phyloP scores from a whole-genome alignment of 2,113 vertebrate species.

The Ciconia maguari region DNA sequence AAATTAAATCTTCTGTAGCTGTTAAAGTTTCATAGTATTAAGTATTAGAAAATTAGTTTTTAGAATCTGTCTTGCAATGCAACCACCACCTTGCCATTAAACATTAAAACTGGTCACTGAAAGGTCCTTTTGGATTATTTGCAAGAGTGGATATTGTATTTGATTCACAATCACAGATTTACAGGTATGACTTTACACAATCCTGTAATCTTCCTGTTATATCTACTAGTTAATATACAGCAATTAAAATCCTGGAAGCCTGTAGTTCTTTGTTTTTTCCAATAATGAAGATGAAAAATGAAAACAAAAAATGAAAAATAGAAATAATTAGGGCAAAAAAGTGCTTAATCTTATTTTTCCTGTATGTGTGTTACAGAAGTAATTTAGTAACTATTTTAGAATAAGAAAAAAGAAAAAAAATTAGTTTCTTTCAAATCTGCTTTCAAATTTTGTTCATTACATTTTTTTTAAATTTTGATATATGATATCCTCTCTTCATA shows the following conservation, averaged over 20 bases:
- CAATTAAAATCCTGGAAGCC: conserved; percentile 2
- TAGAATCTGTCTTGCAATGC: background rate
- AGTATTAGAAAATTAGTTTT: background rate
- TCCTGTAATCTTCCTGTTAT: background rate
- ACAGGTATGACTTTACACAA: background rate
- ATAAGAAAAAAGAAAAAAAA: background rate
- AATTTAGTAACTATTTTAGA: background rate
- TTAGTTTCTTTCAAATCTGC: background rate
- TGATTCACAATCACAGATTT: background rate
- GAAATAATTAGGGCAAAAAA: background rate
- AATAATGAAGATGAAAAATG: background rate
- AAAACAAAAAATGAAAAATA: background rate
- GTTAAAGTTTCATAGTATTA: background rate
- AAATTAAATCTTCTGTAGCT: background rate
- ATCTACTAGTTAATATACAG: background rate
- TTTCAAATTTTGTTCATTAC: background rate
- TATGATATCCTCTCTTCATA: background rate
- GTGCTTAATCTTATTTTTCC: background rate
- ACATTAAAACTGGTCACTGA: background rate
- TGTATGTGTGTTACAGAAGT: background rate
- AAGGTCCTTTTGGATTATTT: background rate
- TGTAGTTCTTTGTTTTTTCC: background rate
- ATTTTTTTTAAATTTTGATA: background rate
- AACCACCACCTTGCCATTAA: background rate
- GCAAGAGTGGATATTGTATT: background rate